Evolutionary conservation across 2,888 invertebrate species (phyloP).

Genomic region (Drosophila fulvimacula): DNA sequence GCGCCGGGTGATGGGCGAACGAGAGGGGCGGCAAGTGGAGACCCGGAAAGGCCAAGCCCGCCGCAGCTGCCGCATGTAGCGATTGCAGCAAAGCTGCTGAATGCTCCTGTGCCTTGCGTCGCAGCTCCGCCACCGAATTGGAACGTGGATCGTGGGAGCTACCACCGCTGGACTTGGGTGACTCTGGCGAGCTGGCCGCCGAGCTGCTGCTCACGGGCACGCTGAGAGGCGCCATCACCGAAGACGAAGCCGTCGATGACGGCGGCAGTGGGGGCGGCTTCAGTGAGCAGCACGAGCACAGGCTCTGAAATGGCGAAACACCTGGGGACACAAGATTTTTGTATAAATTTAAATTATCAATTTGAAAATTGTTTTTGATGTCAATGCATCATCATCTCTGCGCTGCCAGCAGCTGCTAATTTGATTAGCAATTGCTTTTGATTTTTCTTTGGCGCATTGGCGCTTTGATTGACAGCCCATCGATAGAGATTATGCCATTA

Average conservation of each 20-base stretch:
- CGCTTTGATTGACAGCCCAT: conserved; percentile 72
- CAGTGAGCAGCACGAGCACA: conserved; percentile 92
- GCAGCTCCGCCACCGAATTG: conserved; percentile 95
- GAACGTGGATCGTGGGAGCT: conserved; percentile 88
- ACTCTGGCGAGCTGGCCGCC: conserved; percentile 82
- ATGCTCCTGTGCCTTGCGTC: conserved; percentile 97
- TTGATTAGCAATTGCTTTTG: conserved; percentile 60
- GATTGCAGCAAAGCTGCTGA: conserved; percentile 94
- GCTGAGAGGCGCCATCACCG: conserved; percentile 77
- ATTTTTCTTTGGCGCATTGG: conserved; percentile 20
- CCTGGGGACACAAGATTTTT: conserved; percentile 53
- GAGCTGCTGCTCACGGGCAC: conserved; percentile 81
- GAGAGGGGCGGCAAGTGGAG: conserved; percentile 85
- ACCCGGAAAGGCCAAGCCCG: conserved; percentile 85
- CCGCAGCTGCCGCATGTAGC: conserved; percentile 87
- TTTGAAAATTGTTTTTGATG: conserved; percentile 27
- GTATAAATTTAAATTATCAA: conserved; percentile 18
- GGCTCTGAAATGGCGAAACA: conserved; percentile 89
- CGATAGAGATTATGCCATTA: conserved; percentile 54
- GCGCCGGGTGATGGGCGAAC: conserved; percentile 83
- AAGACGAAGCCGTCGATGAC: conserved; percentile 30
- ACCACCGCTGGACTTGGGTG: conserved; percentile 82
- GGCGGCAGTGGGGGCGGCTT: conserved; percentile 85
- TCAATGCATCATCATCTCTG: conserved; percentile 32
- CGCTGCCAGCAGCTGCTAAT: conserved; percentile 52